Evolutionary conservation across 53 echinoderm and acorn worm species (phyloP), one percentile per base, ranked within the genome.

Genomic region (Echinometra lucunter): DNA sequence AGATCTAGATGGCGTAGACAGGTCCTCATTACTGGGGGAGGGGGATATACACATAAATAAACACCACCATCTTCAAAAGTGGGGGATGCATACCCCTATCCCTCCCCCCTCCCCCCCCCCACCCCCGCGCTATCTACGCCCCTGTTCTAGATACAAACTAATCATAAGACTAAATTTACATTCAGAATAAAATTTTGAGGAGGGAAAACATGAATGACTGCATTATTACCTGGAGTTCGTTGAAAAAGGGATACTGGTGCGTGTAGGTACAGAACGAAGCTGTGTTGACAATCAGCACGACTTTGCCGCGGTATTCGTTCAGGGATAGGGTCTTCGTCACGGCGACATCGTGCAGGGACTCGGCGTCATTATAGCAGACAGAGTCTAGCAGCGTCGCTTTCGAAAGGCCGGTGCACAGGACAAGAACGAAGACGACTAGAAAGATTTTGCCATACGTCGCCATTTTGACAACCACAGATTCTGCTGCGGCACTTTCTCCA

Each of bases 191-290:
- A 4, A 53, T 2, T 53, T 11, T 53, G 53, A 53, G 5, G 49
- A 27, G 15, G 10, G 3, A 70, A 70, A 19, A 25, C 21, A 2
- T 6, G 15, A 1, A 6, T 49, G 9, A 49, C 49, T 49, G 53
- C 53, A 53, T 72, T 12, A 19, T 47, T 45, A 83, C 88, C 66
- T 75, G 40, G 11, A 98, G 96, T 92, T 74, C 69, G 91, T 98
- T 98, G 89, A 98, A 57, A 58, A 92, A 72, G 37, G 67, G 95
- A 83, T 97, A 98, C 93, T 98, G 98, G 21, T 58, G 13, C 34
- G 98, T 96, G 80, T 70, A 96, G 34, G 87, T 92, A 92, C 98
- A 98, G 94, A 95, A 98, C 35, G 97, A 97, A 25, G 98, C 98
- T 10, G 96, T 96, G 70, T 98, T 98, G 94, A 98, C 95, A 7